These are phyloP conservation scores for Lamellibrachia columna DNA, from an alignment of 2,888 invertebrate genomes.

Conservation along the genomic window DNA sequence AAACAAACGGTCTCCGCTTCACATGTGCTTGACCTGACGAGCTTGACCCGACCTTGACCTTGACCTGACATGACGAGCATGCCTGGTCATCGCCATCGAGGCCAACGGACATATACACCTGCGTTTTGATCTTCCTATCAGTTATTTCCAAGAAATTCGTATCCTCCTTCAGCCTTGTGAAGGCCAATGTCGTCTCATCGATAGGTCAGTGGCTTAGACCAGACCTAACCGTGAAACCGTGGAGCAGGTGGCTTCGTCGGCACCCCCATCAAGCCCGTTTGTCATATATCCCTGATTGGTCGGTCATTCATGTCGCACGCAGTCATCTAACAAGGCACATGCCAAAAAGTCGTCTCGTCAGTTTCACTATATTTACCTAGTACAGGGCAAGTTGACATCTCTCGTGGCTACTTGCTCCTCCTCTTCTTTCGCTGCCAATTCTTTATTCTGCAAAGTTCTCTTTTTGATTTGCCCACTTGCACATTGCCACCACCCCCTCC, in stretches of 20 bases:
- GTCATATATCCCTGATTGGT: background rate
- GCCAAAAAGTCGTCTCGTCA: no score
- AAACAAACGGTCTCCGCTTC: background rate
- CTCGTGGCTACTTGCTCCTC: no score
- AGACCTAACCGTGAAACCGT: background rate
- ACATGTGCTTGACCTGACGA: background rate
- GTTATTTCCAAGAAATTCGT: background rate
- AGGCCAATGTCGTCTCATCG: background rate
- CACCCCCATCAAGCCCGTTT: background rate
- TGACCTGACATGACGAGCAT: background rate
- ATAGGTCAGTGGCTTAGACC: background rate
- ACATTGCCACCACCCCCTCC: no score
- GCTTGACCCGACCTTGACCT: background rate
- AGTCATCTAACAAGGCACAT: background rate
- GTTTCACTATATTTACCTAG: no score
- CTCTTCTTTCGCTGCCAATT: no score
- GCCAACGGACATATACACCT: background rate
- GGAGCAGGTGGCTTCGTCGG: background rate
- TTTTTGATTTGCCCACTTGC: no score
- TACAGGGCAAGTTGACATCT: no score
- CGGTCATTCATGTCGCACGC: background rate
- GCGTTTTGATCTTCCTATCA: conserved; percentile 13
- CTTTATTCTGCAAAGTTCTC: no score
- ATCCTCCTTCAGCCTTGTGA: background rate
- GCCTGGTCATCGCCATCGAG: background rate